A percentile compares a stretch with the other conserved stretches of the same genome.
phyloP scores from a whole-genome alignment of 2,888 invertebrate genomes.

The Spodoptera picta region DNA sequence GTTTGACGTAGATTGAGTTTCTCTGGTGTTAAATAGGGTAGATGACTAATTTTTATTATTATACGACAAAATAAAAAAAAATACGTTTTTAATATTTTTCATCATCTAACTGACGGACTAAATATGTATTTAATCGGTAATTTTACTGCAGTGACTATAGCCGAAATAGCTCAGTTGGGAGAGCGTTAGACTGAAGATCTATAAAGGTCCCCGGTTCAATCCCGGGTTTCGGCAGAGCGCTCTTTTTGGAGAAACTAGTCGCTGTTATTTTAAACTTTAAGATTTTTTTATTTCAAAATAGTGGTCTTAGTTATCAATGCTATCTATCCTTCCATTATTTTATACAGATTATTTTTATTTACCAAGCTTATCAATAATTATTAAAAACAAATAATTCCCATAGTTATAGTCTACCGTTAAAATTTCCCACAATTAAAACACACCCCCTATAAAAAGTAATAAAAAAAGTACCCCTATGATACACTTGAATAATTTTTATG shows the following conservation, averaged over 20 bases:
- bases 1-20: no score
- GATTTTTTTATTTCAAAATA: no score
- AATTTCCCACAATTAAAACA: slow-evolving; percentile 11
- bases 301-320: neutral
- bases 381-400: neutral
- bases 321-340: no score
- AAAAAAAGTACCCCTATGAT: neutral
- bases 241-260: slow-evolving; percentile 18
- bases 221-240: slow-evolving; percentile 65
- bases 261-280: no score
- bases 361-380: neutral
- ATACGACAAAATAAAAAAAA: no score
- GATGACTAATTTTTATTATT: no score
- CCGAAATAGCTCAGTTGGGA: slow-evolving; percentile 74
- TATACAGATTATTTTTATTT: neutral
- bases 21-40: no score
- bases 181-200: slow-evolving; percentile 73
- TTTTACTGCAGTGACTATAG: accelerated
- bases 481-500: slow-evolving; percentile 7
- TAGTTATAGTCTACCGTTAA: slow-evolving; percentile 8
- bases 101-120: no score
- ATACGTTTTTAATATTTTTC: no score
- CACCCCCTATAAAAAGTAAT: slow-evolving; percentile 10
- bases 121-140: neutral
- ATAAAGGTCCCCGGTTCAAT: slow-evolving; percentile 71